Percentiles rank a stretch among this genome's conserved stretches.
Evolutionary conservation across 2,888 invertebrate genomes (phyloP).

Genomic region (Helobdella robusta): DNA sequence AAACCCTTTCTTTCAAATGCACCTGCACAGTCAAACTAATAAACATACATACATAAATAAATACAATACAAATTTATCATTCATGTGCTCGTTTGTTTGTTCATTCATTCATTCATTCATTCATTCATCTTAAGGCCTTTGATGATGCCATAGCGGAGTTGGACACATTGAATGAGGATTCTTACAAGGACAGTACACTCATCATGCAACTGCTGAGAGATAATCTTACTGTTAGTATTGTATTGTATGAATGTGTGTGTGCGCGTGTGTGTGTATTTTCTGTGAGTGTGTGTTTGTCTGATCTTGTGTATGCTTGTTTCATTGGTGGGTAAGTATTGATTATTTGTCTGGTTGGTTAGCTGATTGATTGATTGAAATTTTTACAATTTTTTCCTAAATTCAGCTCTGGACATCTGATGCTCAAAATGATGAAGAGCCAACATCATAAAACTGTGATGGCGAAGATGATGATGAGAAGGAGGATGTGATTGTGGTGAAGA

Average conservation of each 20-base stretch:
- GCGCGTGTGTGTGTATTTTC: too few species aligned
- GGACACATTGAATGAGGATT: constrained; percentile 98
- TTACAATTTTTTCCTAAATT: neutral
- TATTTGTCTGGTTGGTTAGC: neutral
- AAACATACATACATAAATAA: too few species aligned
- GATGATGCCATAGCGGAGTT: constrained; percentile 99
- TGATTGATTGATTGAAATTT: constrained; percentile 4
- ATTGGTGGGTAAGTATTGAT: too few species aligned
- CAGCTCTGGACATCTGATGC: constrained; percentile 32
- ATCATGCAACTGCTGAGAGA: constrained; percentile 59
- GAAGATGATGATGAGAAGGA: too few species aligned
- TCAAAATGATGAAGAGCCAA: constrained; percentile 29
- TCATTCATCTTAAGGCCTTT: constrained; percentile 69
- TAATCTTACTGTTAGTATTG: constrained; percentile 49
- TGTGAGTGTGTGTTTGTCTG: too few species aligned
- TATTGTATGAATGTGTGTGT: too few species aligned
- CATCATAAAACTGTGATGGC: constrained; percentile 26
- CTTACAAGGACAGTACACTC: constrained; percentile 99
- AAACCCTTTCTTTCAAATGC: too few species aligned
- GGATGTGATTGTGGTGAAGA: too few species aligned
- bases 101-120: neutral
- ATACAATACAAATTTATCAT: too few species aligned
- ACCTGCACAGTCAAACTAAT: too few species aligned
- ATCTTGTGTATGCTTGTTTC: too few species aligned
- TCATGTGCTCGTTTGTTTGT: neutral